Base-by-base conservation (phyloP, 2,113 vertebrate species). In the Caranx ignobilis region DNA sequence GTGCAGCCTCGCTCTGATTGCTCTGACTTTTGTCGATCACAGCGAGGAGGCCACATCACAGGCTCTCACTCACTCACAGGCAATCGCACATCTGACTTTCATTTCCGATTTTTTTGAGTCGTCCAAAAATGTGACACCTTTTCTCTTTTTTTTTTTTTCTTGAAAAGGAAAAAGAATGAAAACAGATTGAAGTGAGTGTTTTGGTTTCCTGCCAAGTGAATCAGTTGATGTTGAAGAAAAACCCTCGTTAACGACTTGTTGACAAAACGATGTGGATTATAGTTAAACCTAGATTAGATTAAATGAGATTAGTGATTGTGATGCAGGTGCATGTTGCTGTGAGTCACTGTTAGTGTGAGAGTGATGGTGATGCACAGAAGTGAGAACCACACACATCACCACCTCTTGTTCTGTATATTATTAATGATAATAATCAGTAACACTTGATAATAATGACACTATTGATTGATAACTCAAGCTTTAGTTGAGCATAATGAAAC, bases 1-100 rank as follows among this genome's bases (percentile, higher is more conserved):
- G 71, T 55, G 48, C 70, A 34, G 41, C 67, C 48, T 66, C 5
- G 41, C 75, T 73, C 82, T 85, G 90, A 92, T 88, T 91, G 87
- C 85, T 68, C 67, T 5, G 75, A 50, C 56, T 77, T 70, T 70
- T 59, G 75, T 67, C 6, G 12, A 71, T 70, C 83, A 60, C 65
- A 82, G 79, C 60, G 26, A 62, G 64, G 47, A 57, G 50, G 64
- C 71, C 73, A 56, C 57, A 50, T 69, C 68, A 18, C 0, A 0
- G 39, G 59, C 35, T 71, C 31, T 41, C 60, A 8, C 56, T 68
- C 39, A 34, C 67, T 83, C 54, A 11, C 64, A 66, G 32, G 26
- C 13, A 0, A 71, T 3, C 69, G 4, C 8, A 45, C 34, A 3
- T 60, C 55, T 85, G 78, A 83, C 84, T 81, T 45, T 50, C 71